A percentile compares a stretch with the other conserved stretches of the same genome.
These are phyloP conservation scores for Romanogobio albipinnatus DNA, from an alignment of 2,113 vertebrate species.

Conservation along the genomic window DNA sequence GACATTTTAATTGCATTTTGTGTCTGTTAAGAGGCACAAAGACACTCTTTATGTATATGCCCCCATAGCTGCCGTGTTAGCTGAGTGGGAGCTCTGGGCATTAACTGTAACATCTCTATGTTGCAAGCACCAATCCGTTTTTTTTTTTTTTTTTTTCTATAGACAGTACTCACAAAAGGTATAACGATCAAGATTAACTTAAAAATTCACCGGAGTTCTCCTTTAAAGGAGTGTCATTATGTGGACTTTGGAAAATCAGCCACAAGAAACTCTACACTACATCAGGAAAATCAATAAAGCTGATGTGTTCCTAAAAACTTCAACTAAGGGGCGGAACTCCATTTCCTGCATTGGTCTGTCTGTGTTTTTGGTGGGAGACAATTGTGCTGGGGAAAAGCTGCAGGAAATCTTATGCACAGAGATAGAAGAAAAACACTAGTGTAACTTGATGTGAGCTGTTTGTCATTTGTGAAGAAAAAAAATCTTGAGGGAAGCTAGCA, in stretches of 20 bases:
- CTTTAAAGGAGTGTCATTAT: not conserved
- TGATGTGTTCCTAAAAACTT: not conserved
- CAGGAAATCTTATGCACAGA: not conserved
- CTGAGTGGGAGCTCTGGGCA: no score
- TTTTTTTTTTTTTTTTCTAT: no score
- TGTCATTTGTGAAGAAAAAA: not conserved
- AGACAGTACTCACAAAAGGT: no score
- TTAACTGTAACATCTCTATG: no score
- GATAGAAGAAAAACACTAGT: slow-evolving; percentile 26
- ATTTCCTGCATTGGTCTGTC: not conserved
- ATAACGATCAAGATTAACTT: no score
- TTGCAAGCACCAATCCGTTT: no score
- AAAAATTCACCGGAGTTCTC: no score
- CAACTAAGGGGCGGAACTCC: not conserved
- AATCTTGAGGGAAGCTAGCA: not conserved
- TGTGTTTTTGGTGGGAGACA: not conserved
- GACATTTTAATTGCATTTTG: no score
- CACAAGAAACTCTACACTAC: slow-evolving; percentile 9
- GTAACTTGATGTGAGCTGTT: not conserved
- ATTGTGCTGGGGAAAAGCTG: not conserved
- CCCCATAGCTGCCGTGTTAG: no score
- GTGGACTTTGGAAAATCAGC: not conserved
- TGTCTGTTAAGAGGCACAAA: no score
- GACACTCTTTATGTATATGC: no score
- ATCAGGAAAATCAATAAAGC: slow-evolving; percentile 33